phyloP scores from a whole-genome alignment of 2,113 vertebrate species.

The Ciconia stormi region DNA sequence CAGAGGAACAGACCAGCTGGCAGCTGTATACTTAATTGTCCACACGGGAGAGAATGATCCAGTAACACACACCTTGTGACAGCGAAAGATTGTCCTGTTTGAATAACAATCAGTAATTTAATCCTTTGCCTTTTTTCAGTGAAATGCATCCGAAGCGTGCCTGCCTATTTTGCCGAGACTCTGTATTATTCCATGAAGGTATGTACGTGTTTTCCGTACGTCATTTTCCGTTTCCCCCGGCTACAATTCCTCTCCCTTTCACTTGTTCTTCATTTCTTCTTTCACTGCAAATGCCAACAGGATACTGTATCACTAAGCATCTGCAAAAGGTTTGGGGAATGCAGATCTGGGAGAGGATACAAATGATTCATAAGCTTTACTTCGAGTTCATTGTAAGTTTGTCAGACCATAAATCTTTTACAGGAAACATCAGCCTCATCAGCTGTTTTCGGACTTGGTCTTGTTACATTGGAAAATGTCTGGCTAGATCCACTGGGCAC shows the following conservation, averaged over 20 bases:
- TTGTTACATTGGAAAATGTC: background rate
- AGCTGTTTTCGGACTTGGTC: background rate
- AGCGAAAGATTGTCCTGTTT: background rate
- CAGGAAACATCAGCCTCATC: background rate
- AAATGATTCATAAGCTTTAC: background rate
- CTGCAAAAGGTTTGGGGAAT: background rate
- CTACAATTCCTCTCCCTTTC: background rate
- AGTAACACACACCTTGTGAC: background rate
- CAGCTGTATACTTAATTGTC: background rate
- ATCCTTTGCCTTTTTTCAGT: constrained; percentile 72
- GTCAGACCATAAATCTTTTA: background rate
- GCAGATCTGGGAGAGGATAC: background rate
- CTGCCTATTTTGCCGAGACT: constrained; percentile 87
- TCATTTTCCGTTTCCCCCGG: background rate
- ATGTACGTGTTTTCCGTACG: background rate
- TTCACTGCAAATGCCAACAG: background rate
- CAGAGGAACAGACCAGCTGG: background rate
- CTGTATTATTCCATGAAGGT: constrained; percentile 91
- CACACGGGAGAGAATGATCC: background rate
- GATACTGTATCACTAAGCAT: background rate
- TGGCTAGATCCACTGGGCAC: background rate
- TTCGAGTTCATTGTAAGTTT: rapidly evolving
- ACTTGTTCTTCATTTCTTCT: background rate
- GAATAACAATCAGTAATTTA: background rate
- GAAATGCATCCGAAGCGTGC: constrained; percentile 86